phyloP scores from a whole-genome alignment of 2,113 vertebrate genomes.

The Callipepla californica region DNA sequence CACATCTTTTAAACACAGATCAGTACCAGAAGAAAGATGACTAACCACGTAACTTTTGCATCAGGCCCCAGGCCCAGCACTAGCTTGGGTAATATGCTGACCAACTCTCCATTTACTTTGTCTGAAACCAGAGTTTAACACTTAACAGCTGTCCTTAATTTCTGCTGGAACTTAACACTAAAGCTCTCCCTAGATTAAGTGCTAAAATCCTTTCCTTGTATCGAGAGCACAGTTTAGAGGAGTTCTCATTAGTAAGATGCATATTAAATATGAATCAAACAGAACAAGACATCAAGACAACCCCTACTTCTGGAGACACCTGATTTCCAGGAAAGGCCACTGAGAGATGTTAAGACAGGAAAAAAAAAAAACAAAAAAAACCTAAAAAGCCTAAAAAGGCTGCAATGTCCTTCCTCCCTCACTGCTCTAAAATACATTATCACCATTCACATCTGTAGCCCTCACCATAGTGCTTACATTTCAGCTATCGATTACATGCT shows the following conservation, averaged over 20 bases:
- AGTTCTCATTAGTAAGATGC: background rate
- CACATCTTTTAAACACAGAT: background rate
- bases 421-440: background rate
- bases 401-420: background rate
- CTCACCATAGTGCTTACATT: background rate
- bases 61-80: background rate
- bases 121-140: background rate
- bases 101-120: background rate
- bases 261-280: slow-evolving; percentile 15
- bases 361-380: accelerated
- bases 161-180: background rate
- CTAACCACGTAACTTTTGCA: background rate
- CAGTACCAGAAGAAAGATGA: background rate
- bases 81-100: background rate
- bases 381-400: background rate
- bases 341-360: background rate
- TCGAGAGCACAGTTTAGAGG: background rate
- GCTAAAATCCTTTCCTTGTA: background rate
- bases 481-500: background rate
- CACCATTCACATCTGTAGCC: background rate
- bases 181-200: background rate
- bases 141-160: background rate
- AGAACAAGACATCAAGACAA: background rate
- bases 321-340: background rate
- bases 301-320: background rate